Percentiles rank a stretch among this genome's conserved stretches.
Conservation (phyloP, 2,888 invertebrate genomes). For the Scaptomyza tumidula region DNA sequence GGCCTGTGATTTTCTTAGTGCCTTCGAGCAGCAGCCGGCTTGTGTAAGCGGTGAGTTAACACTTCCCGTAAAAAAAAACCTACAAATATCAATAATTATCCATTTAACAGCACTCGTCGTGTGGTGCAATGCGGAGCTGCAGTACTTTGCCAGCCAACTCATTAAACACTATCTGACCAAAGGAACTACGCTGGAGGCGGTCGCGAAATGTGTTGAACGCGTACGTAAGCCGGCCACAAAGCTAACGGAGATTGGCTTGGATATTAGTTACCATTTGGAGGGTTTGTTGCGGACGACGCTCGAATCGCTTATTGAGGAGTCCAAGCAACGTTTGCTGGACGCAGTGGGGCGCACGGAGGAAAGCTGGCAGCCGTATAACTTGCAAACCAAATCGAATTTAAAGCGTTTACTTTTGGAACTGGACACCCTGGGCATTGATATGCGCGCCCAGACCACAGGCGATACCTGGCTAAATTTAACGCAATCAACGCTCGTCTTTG, state of each 20-base stretch:
- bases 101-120: conserved; percentile 90
- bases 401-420: conserved; percentile 82
- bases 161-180: conserved; percentile 95
- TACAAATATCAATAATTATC: neutral
- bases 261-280: conserved; percentile 95
- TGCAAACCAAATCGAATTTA: conserved; percentile 84
- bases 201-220: conserved; percentile 94
- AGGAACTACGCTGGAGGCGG: conserved; percentile 92
- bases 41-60: conserved; percentile 88
- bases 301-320: conserved; percentile 83
- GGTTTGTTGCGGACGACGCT: conserved; percentile 91
- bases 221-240: conserved; percentile 86
- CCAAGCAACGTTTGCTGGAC: conserved; percentile 82
- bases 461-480: conserved; percentile 84
- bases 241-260: conserved; percentile 91
- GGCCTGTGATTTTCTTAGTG: conserved; percentile 90
- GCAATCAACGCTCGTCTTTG: conserved; percentile 83
- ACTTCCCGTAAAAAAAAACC: neutral
- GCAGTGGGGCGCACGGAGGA: conserved; percentile 84
- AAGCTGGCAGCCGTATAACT: conserved; percentile 84
- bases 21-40: conserved; percentile 91
- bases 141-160: conserved; percentile 91
- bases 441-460: conserved; percentile 83
- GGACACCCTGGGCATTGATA: conserved; percentile 82
- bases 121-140: conserved; percentile 94